phyloP scores from a whole-genome alignment of 2,113 vertebrate genomes.

The Sprattus sprattus region DNA sequence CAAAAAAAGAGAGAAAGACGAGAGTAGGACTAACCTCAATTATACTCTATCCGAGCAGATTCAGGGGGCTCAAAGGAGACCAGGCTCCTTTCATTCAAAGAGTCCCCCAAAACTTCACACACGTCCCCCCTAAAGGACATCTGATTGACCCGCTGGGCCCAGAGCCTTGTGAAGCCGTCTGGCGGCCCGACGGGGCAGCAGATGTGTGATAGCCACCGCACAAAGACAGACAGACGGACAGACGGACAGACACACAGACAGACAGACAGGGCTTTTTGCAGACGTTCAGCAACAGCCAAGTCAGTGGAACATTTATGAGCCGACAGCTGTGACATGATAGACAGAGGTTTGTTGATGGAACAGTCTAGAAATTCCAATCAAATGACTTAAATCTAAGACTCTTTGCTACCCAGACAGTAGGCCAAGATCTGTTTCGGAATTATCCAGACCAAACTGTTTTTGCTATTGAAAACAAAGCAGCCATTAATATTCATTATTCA shows the following conservation, averaged over 20 bases:
- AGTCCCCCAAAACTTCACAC: background rate
- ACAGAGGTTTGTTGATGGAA: background rate
- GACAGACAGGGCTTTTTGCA: background rate
- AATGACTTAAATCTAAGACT: background rate
- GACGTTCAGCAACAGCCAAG: too few relatives aligned
- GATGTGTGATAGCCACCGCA: background rate
- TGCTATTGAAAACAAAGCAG: too few relatives aligned
- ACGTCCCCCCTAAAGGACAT: background rate
- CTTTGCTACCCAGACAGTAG: too few relatives aligned
- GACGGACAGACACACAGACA: background rate
- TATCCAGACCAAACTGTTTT: too few relatives aligned
- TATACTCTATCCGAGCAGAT: background rate
- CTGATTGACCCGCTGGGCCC: background rate
- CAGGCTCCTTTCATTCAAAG: background rate
- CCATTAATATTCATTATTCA: too few relatives aligned
- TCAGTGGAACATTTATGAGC: too few relatives aligned
- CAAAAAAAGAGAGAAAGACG: background rate
- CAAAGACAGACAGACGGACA: background rate
- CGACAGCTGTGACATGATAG: background rate
- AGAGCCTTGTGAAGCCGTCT: background rate
- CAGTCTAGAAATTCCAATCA: background rate
- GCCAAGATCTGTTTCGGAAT: too few relatives aligned
- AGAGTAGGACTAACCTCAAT: background rate
- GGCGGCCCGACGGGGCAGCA: background rate
- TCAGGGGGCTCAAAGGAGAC: background rate